phyloP scores from a whole-genome alignment of 2,113 vertebrate species.

The Eulemur macaco region DNA sequence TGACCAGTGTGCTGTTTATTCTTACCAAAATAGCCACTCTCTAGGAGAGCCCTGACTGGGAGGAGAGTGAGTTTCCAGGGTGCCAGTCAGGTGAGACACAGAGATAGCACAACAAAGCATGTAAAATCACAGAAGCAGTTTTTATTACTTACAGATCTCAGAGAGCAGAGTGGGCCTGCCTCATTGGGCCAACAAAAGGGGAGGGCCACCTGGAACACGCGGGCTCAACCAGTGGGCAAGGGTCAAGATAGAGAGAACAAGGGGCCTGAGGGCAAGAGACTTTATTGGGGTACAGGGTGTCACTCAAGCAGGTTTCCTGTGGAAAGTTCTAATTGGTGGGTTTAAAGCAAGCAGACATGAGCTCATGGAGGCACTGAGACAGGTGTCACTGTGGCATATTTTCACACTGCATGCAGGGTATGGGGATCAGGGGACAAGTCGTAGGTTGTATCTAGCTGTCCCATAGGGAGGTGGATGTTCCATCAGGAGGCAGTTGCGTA shows the following conservation, averaged over 20 bases:
- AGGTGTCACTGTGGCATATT: too few relatives aligned
- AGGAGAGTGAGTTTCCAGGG: neutral
- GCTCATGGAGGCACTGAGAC: neutral
- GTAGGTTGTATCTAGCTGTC: neutral
- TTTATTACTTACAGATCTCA: neutral
- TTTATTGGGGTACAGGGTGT: neutral
- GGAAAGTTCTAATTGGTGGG: neutral
- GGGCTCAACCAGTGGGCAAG: neutral
- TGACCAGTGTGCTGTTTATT: neutral
- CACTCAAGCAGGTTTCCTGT: neutral
- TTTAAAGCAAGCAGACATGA: neutral
- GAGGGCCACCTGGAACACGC: too few relatives aligned
- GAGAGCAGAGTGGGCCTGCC: too few relatives aligned
- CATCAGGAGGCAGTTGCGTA: neutral
- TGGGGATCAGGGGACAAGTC: neutral
- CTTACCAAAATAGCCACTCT: neutral
- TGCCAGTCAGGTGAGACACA: neutral
- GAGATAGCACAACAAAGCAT: neutral
- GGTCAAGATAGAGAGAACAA: neutral
- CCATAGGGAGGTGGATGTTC: neutral
- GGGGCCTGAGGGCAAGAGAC: neutral
- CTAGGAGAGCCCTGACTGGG: neutral
- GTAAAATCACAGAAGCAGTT: neutral
- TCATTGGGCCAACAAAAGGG: rapidly evolving
- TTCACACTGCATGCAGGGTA: too few relatives aligned